phyloP scores from a whole-genome alignment of 2,113 vertebrate species.

The Dryoscopus gambensis region DNA sequence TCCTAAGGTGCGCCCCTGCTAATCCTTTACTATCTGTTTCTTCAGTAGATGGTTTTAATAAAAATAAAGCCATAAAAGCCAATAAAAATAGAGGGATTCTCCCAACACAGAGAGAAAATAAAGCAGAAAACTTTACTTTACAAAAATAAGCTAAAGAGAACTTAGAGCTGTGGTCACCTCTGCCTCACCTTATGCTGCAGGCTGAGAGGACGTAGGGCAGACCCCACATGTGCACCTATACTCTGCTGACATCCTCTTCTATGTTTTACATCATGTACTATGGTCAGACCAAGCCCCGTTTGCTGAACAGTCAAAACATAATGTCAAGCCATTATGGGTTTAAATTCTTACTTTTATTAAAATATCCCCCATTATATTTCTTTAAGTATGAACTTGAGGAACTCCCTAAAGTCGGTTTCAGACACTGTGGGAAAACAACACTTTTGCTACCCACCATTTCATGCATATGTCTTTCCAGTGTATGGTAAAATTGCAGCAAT shows the following conservation, averaged over 20 bases:
- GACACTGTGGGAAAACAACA: not conserved
- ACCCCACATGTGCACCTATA: fast-evolving
- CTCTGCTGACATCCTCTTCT: not conserved
- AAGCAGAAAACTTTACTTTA: not conserved
- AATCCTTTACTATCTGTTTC: not conserved
- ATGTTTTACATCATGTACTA: fast-evolving
- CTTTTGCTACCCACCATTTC: not conserved
- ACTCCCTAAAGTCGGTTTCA: not conserved
- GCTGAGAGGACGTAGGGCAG: fast-evolving
- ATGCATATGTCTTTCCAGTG: not conserved
- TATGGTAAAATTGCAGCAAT: not conserved
- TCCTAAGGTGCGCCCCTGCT: not conserved
- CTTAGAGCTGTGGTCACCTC: not conserved
- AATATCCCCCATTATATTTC: not conserved
- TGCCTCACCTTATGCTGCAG: not conserved
- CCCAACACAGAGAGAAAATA: not conserved
- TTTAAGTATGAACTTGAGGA: not conserved
- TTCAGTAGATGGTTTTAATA: not conserved
- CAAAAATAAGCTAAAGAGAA: not conserved
- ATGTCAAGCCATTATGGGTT: not conserved
- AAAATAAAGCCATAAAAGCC: not conserved
- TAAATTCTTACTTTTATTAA: not conserved
- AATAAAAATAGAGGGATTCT: not conserved
- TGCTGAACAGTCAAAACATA: fast-evolving
- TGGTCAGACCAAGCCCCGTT: not conserved